phyloP scores from a whole-genome alignment of 2,888 invertebrate genomes.

The Aelia acuminata region DNA sequence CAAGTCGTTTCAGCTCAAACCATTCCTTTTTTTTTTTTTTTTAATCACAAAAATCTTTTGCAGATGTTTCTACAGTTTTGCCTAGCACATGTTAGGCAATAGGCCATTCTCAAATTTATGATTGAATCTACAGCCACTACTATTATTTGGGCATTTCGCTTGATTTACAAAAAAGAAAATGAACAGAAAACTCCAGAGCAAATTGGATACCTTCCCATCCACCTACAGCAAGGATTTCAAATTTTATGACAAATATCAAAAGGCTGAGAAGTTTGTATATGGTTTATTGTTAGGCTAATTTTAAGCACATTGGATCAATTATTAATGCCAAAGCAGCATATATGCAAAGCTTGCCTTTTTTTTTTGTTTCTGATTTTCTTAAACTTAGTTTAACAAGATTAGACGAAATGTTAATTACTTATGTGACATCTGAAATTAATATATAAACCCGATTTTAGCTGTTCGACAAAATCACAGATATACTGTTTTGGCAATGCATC shows the following conservation, averaged over 20 bases:
- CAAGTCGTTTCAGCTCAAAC: not conserved
- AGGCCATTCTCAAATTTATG: not conserved
- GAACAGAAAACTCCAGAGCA: not conserved
- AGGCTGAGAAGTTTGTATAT: not conserved
- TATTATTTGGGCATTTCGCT: not conserved
- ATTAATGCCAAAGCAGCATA: no score
- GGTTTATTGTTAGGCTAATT: not conserved
- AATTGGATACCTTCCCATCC: slow-evolving; percentile 47
- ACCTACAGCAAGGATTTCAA: slow-evolving; percentile 50
- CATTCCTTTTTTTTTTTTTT: not conserved
- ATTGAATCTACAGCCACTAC: not conserved
- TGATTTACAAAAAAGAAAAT: not conserved
- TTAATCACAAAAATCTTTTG: not conserved
- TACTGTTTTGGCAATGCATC: no score
- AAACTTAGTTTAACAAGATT: no score
- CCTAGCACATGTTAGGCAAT: slow-evolving; percentile 1
- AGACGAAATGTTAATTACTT: no score
- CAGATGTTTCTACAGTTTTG: not conserved
- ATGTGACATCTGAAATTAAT: no score
- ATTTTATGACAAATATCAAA: slow-evolving; percentile 16
- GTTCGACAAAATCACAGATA: no score
- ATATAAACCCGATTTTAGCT: no score
- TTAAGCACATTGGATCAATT: not conserved
- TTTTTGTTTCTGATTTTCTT: no score
- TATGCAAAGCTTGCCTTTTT: no score